Percentiles rank a stretch among this genome's conserved stretches.
These are phyloP conservation scores for Oriolus oriolus DNA, from an alignment of 2,113 vertebrate genomes.

Conservation along the genomic window DNA sequence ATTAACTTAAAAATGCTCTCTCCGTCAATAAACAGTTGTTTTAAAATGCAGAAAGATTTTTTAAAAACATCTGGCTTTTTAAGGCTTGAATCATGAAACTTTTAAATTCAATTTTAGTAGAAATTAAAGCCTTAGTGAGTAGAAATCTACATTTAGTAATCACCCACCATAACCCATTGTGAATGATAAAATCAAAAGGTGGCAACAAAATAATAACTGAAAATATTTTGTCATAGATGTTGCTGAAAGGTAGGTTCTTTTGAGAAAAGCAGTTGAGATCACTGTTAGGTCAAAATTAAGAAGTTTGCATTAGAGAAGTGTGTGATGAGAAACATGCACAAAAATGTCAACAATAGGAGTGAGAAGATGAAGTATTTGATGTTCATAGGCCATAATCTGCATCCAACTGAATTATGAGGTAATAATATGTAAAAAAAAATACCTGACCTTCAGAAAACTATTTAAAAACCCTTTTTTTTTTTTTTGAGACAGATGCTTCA, in stretches of 20 bases:
- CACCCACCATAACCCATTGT: background rate
- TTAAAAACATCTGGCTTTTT: background rate
- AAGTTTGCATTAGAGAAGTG: background rate
- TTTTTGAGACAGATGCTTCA: background rate
- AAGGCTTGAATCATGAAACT: background rate
- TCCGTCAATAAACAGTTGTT: background rate
- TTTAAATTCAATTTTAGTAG: background rate
- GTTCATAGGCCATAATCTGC: background rate
- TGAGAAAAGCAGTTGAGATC: background rate
- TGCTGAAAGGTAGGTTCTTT: background rate
- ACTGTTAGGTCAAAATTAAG: background rate
- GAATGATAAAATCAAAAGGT: background rate
- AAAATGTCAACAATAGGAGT: background rate
- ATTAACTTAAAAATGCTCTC: background rate
- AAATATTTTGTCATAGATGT: background rate
- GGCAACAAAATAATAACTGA: background rate
- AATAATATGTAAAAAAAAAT: background rate
- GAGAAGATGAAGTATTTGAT: background rate
- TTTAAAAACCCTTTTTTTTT: rapidly evolving
- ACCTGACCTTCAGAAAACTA: background rate
- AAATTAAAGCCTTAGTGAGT: background rate
- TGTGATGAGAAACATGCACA: background rate
- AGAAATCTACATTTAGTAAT: background rate
- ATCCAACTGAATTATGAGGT: background rate
- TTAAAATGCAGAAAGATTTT: background rate